Evolutionary conservation across 2,797 vertebrate species (phyloP).

Genomic region (Myiotriccus ornatus): DNA sequence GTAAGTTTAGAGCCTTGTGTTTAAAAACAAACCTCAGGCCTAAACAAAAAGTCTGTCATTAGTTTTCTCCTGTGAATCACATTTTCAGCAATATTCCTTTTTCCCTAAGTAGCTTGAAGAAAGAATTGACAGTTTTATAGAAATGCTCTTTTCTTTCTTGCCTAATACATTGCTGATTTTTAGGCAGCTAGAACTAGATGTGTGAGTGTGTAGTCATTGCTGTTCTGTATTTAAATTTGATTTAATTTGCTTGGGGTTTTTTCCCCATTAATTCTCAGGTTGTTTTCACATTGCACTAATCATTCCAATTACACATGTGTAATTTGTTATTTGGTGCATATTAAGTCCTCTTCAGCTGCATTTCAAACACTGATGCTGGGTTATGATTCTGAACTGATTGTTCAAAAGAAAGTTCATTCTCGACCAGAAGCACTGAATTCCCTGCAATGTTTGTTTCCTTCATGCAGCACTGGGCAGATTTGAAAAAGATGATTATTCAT

Average conservation of each 20-base stretch:
- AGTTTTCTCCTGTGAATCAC: neutral
- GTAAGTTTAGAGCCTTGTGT: neutral
- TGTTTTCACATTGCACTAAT: constrained; percentile 2
- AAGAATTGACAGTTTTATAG: neutral
- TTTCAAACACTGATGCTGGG: neutral
- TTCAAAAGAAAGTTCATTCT: neutral
- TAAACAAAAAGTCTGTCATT: neutral
- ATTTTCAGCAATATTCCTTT: neutral
- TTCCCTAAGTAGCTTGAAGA: neutral
- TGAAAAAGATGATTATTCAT: neutral
- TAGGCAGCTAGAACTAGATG: neutral
- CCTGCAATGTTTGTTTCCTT: neutral
- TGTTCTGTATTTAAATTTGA: neutral
- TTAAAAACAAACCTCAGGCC: neutral
- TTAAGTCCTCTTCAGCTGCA: neutral
- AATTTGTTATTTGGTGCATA: neutral
- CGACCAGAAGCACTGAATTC: neutral
- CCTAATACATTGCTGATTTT: neutral
- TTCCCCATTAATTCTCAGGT: neutral
- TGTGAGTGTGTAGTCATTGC: neutral
- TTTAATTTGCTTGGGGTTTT: neutral
- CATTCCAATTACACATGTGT: neutral
- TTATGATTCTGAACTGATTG: neutral
- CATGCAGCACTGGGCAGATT: neutral
- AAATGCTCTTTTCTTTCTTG: neutral